Base-by-base conservation (phyloP, 2,797 vertebrate species). In the Tokudaia muenninki region DNA sequence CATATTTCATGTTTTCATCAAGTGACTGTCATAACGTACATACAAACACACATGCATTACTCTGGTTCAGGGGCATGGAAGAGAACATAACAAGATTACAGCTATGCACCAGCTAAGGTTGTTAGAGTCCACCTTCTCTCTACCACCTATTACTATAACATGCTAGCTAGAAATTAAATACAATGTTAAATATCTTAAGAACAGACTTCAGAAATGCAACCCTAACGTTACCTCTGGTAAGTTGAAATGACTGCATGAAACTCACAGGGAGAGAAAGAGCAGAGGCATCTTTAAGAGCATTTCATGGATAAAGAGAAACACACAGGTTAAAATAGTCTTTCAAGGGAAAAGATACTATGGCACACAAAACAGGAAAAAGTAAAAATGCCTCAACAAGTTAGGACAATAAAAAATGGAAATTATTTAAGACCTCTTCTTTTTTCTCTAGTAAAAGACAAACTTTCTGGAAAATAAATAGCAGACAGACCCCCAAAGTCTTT, bases 181-280 rank as follows among this genome's bases (percentile, higher is more conserved):
- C 75, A 95, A 87, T 47, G 77, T 92, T 80, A 96, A 24, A 21
- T 22, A 16, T 24, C 90, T 93, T 75, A 83, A 92, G 14, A 95
- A 90, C 52, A 80, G 52, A 94, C 37, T 24, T 95, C 41, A 59
- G 57, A 88, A 95, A 97, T 93, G 90, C 65, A 93, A 93, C 94
- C 90, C 6, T 87, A 6, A 93, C 34, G 4, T 41, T 26, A 29
- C 63, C 6, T 70, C 70, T 90, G 19, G 31, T 83, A 50, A 84
- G 5, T 80, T 79, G 59, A 78, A 22, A 44, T 95, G 87, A 96
- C 24, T 21, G 67, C 52, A 80, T 11, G 22, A 77, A 84, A 79
- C 14, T 83, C 21, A 90, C 22, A 74, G 13, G 59, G 55, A 78
- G 29, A 7, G 61, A 90, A 86, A 29, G 2, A 91, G 59, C 77